These are phyloP conservation scores for Gallinago paraguaiae DNA, from an alignment of 2,113 vertebrate species.

Conservation along the genomic window DNA sequence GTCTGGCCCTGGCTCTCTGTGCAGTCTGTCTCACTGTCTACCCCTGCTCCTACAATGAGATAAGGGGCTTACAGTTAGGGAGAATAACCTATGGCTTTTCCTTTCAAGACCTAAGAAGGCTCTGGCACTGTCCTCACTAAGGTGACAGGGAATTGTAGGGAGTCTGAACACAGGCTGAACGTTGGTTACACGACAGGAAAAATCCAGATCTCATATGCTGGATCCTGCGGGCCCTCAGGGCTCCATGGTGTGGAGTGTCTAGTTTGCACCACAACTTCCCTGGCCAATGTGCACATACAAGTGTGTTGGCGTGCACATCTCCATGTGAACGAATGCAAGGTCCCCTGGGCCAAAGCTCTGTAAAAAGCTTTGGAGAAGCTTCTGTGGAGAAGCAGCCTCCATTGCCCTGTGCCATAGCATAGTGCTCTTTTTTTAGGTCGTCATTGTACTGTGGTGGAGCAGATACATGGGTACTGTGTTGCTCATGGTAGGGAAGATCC, in stretches of 20 bases:
- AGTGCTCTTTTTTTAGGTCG: neutral
- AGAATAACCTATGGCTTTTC: neutral
- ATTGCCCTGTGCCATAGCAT: neutral
- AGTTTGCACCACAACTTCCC: neutral
- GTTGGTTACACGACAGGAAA: neutral
- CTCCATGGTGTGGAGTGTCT: neutral
- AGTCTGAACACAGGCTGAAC: neutral
- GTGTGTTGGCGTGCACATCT: neutral
- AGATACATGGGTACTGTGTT: neutral
- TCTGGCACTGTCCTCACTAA: neutral
- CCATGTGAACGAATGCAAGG: neutral
- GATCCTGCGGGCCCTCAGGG: neutral
- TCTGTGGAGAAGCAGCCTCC: neutral
- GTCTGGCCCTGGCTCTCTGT: neutral
- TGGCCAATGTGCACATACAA: rapidly evolving
- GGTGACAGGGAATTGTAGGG: neutral
- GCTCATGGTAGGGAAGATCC: neutral
- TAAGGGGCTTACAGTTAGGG: neutral
- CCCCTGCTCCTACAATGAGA: neutral
- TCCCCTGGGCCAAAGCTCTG: neutral
- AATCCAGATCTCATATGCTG: neutral
- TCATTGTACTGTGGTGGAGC: neutral
- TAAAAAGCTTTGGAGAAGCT: neutral
- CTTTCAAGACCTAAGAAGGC: neutral
- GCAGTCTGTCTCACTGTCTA: neutral